These are phyloP conservation scores for Enteromius argenteus DNA, from an alignment of 2,797 vertebrate species.

Conservation along the genomic window DNA sequence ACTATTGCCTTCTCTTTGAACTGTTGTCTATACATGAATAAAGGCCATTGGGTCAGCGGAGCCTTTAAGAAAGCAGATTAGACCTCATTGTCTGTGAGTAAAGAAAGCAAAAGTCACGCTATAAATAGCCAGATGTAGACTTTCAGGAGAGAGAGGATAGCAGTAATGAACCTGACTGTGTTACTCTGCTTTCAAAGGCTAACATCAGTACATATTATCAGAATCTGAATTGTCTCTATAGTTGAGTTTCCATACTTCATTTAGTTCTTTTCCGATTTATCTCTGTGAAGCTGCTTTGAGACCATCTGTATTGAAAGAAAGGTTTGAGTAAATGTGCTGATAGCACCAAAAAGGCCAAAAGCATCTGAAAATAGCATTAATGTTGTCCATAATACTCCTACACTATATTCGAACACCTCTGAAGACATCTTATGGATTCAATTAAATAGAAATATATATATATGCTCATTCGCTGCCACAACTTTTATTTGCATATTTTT, in stretches of 20 bases:
- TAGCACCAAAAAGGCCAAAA: not conserved
- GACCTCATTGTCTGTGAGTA: constrained; percentile 70
- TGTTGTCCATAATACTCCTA: too few species aligned
- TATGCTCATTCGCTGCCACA: not conserved
- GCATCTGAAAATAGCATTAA: not conserved
- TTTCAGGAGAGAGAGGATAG: constrained; percentile 59
- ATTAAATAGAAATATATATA: not conserved
- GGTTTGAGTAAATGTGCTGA: not conserved
- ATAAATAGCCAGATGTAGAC: constrained; percentile 79
- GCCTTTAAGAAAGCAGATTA: constrained; percentile 74
- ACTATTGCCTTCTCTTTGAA: constrained; percentile 20
- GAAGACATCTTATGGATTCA: not conserved
- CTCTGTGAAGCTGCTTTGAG: not conserved
- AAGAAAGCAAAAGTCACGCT: constrained; percentile 70
- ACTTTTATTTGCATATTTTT: not conserved
- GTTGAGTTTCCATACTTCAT: not conserved
- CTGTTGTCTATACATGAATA: constrained; percentile 54
- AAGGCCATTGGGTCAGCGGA: constrained; percentile 58
- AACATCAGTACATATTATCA: too few species aligned
- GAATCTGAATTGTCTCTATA: not conserved
- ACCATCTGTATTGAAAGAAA: not conserved
- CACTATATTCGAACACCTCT: not conserved
- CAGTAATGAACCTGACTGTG: constrained; percentile 61
- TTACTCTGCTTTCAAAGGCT: too few species aligned
- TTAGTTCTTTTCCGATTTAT: not conserved